Evolutionary conservation across 2,113 vertebrate species (phyloP), one percentile per base, ranked within the genome.

Genomic region (Chaetura pelagica): DNA sequence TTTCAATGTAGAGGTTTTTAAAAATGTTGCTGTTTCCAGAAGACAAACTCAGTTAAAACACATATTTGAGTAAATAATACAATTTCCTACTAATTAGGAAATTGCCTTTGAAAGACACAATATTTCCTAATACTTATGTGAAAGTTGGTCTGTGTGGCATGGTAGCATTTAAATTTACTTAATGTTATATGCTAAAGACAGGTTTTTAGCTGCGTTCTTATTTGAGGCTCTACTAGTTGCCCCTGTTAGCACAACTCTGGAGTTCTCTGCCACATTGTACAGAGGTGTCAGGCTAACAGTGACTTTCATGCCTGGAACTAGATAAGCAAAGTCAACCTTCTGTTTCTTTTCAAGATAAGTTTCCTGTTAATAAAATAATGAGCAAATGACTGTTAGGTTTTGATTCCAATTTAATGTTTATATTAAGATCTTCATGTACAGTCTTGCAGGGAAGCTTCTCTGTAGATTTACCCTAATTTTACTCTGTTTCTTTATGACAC

Each of bases 321-420:
- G 49, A 87, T 64, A 91, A 91, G 19, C 76, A 82, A 79, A 82
- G 46, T 34, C 69, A 93, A 29, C 9, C 18, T 84, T 89, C 64
- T 87, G 27, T 26, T 94, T 89, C 66, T 69, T 84, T 89, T 93
- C 81, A 46, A 87, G 77, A 81, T 61, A 78, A 88, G 75, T 55
- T 92, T 72, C 58, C 54, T 73, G 15, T 78, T 61, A 27, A 62
- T 84, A 82, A 75, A 87, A 42, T 20, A 59, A 44, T 1, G 4
- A 1, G 4, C 55, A 90, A 93, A 74, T 71, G 8, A 26, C 27
- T 55, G 35, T 51, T 63, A 63, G 14, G 4, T 55, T 86, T 84
- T 86, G 46, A 94, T 35, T 86, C 75, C 10, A 63, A 42, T 67
- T 80, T 89, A 81, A 86, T 80, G 29, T 49, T 86, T 46, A 42